Conservation (phyloP, 2,888 invertebrate genomes). For the Conchocele bisecta region DNA sequence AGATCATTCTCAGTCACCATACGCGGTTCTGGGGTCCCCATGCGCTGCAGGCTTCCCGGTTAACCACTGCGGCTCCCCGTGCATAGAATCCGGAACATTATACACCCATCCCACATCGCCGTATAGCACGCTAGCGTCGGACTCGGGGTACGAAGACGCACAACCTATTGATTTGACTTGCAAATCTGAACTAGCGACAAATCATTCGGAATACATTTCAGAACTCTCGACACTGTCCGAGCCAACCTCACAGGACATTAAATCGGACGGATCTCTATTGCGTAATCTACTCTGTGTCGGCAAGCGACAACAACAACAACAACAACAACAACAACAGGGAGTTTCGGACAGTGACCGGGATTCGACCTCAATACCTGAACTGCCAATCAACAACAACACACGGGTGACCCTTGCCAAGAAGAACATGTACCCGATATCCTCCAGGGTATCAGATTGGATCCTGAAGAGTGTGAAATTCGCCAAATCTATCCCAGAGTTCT, state of each 20-base stretch:
- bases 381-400: constrained; percentile 64
- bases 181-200: constrained; percentile 54
- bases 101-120: constrained; percentile 14
- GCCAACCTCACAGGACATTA: constrained; percentile 34
- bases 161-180: constrained; percentile 78
- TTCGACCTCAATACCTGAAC: constrained; percentile 55
- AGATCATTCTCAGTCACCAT: constrained; percentile 37
- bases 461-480: constrained; percentile 78
- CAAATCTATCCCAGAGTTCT: constrained; percentile 78
- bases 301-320: not conserved
- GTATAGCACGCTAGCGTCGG: constrained; percentile 12
- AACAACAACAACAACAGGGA: not conserved
- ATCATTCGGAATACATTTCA: constrained; percentile 13
- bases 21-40: constrained; percentile 14
- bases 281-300: constrained; percentile 47
- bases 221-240: constrained; percentile 21
- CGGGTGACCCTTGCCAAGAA: constrained; percentile 81
- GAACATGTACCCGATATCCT: constrained; percentile 79
- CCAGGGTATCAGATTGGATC: constrained; percentile 80
- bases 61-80: not conserved
- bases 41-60: not conserved
- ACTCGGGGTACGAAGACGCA: constrained; percentile 1
- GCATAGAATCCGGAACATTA: constrained; percentile 6
- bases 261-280: constrained; percentile 49
- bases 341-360: constrained; percentile 50